Evolutionary conservation across 2,888 invertebrate genomes (phyloP), one percentile per base, ranked within the genome.

Genomic region (Dasysyrphus tricinctus): DNA sequence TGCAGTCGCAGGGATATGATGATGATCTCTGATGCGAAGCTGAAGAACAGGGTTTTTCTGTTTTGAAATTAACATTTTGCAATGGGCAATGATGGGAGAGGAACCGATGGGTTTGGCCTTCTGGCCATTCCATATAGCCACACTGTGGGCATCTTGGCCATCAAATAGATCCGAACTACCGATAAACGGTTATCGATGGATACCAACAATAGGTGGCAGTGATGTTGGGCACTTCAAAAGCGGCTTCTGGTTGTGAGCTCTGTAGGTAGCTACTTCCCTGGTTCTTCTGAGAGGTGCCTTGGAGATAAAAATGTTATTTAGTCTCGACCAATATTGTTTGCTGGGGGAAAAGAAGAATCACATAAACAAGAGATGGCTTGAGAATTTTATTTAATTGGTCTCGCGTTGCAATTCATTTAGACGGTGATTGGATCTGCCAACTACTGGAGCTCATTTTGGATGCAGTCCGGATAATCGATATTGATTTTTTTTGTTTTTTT

Each of bases 301-400:
- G 24, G 37, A 72, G 80, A 84, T 84, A 80, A 84, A 59, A 84
- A 69, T 39, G 8, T 80, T 69, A 54, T 32, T 19, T 54, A 69
- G 75, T 63, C 32, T 79, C 74, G 19, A 57, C 34, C 75, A 69
- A 69, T 80, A 74, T 54, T 80, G 76, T 65, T 37, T 54, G 69
- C 39, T 24, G 24, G 14, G 16, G 16, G 54, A 7, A n/a, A 51
- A 37, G 34, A 11, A 12, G 19, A 57, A 39, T 34, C 69, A 49
- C 39, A 32, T 7, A 32, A 6, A 32, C 65, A 34, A 32, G 16
- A 42, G 42, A 47, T 34, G 69, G 76, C 69, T 84, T 72, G 76
- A 77, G 84, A 85, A 80, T 85, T 80, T 85, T 80, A 85, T 85
- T 85, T 85, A 85, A 85, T 85, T 85, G 85, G 85, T 85, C 85